Evolutionary conservation across 1,140 invertebrate species (phyloP), one percentile per base, ranked within the genome.

Genomic region (Cecropterus lyciades): DNA sequence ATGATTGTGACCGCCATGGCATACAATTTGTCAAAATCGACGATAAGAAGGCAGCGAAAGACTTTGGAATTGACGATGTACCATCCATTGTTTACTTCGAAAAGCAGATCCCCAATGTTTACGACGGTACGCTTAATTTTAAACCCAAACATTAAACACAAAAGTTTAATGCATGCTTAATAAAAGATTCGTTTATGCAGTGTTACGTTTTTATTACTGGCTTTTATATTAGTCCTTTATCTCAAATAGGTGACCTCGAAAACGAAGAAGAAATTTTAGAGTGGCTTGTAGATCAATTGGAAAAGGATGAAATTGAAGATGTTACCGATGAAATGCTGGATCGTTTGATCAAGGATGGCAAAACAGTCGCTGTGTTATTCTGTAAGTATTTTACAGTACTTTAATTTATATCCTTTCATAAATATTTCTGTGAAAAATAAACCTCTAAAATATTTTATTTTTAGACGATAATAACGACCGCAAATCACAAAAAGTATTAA

Each of bases 21-120:
- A 98, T 99, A 75, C 97, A 98, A 86, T 98, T 99, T 87, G 97
- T 98, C 1, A 98, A 98, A 92, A 98, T 98, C 70, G 97, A 98
- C 75, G 97, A 98, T 85, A 93, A 95, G 17, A 94, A 95, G 71
- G 96, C 96, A 16, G 96, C 96, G 46, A 94, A 94, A 72, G 96
- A 97, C 75, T 98, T 96, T 87, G 97, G 97, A 72, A 97, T 98
- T 72, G 96, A 98, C 80, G 93, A 95, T 62, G 87, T 97, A 27
- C 98, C 98, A 43, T 94, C 96, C 48, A 95, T 99, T 64, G 97
- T 99, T 59, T 98, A 98, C 89, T 99, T 98, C 89, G 97, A 98
- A 89, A 97, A 98, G 83, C 95, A 97, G 86, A 96, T 98, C 86
- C 97, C 98, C 63, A 98, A 97, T 92, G 93, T 98, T 75, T 99